These are phyloP conservation scores for Sesamia inferens DNA, from an alignment of 2,888 invertebrate species.

Conservation along the genomic window DNA sequence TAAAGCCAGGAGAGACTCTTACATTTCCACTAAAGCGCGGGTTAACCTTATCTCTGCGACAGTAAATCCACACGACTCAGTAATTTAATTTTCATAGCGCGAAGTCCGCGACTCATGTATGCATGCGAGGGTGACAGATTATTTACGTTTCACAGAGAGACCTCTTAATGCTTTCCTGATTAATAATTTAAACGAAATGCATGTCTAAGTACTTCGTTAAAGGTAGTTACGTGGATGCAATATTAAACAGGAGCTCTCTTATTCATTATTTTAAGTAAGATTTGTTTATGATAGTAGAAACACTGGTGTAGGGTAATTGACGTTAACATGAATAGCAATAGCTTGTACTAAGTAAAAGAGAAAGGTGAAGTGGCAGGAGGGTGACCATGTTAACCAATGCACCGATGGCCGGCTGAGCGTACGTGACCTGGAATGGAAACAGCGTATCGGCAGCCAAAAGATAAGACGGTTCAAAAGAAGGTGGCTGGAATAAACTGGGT, in stretches of 20 bases:
- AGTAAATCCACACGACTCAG: slow-evolving; percentile 47
- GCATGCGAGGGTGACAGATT: slow-evolving; percentile 63
- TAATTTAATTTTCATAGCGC: slow-evolving; percentile 65
- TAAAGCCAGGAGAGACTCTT: background rate
- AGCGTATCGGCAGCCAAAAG: no score
- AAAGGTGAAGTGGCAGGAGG: no score
- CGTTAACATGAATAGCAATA: background rate
- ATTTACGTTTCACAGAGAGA: slow-evolving; percentile 72
- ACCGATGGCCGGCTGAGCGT: no score
- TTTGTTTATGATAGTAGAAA: slow-evolving; percentile 1
- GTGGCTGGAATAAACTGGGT: no score
- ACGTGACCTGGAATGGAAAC: no score
- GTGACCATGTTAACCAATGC: no score
- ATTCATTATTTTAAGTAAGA: slow-evolving; percentile 1
- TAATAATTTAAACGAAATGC: slow-evolving; percentile 61
- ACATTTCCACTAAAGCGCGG: slow-evolving; percentile 34
- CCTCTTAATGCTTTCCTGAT: slow-evolving; percentile 68
- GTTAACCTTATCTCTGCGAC: slow-evolving; percentile 45
- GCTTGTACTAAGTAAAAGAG: background rate
- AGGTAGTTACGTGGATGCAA: slow-evolving; percentile 5
- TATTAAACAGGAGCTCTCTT: background rate
- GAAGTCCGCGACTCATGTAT: slow-evolving; percentile 49
- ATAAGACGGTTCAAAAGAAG: no score
- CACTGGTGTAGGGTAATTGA: background rate
- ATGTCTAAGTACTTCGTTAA: background rate